Evolutionary conservation across 2,888 invertebrate genomes (phyloP).

Genomic region (Euproctis similis): DNA sequence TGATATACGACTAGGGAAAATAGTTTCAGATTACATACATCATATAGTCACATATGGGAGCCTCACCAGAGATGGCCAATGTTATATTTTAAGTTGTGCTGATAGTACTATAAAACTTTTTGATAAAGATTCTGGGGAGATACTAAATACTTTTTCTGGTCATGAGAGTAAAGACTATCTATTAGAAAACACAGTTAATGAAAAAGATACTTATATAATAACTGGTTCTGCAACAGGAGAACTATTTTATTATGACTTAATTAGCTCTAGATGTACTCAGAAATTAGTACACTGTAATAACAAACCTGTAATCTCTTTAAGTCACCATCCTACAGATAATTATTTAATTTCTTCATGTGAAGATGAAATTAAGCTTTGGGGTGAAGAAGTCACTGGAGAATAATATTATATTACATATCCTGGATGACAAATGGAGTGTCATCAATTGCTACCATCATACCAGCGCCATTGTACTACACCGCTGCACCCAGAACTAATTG

Average conservation of each 20-base stretch:
- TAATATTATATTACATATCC: no score
- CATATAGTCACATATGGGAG: constrained; percentile 89
- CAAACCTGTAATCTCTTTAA: constrained; percentile 85
- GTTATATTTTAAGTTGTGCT: constrained; percentile 88
- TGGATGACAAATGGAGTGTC: no score
- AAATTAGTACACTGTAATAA: constrained; percentile 71
- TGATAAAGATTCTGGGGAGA: constrained; percentile 81
- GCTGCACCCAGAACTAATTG: no score
- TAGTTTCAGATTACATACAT: constrained; percentile 89
- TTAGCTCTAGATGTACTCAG: constrained; percentile 75
- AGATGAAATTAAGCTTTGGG: constrained; percentile 83
- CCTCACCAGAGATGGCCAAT: constrained; percentile 95
- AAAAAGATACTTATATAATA: constrained; percentile 88
- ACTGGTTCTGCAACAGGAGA: constrained; percentile 93
- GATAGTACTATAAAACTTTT: constrained; percentile 89
- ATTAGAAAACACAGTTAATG: constrained; percentile 90
- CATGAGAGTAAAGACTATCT: constrained; percentile 89
- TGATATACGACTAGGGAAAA: constrained; percentile 90
- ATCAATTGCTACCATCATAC: no score
- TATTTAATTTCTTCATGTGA: constrained; percentile 84
- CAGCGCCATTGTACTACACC: no score
- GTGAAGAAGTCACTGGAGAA: constrained; percentile 37
- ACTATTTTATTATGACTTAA: constrained; percentile 92
- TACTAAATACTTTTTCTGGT: constrained; percentile 82
- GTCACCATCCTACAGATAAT: constrained; percentile 86